Evolutionary conservation across 2,888 invertebrate species (phyloP), one percentile per base, ranked within the genome.

Genomic region (Pedicia rivosa): DNA sequence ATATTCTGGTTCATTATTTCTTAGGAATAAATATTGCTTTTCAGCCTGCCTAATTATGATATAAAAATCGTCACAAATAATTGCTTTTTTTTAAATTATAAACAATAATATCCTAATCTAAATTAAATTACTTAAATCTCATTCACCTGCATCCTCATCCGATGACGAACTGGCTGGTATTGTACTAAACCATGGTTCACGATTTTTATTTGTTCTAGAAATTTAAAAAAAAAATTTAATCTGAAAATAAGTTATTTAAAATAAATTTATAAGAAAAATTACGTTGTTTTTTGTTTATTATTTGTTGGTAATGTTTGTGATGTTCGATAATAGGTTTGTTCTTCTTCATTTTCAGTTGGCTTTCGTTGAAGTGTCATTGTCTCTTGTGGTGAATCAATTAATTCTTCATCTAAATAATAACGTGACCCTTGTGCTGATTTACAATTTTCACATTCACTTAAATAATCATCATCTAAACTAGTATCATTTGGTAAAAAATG

Each of bases 381-480:
- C 55, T 74, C 74, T 40, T 72, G 72, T 19, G 70, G 67, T 31
- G 66, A 56, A 41, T 68, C 64, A 26, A 45, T 52, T 27, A 53
- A 46, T 44, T 72, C 72, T 43, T 69, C 68, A 48, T 70, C 70
- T 44, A 72, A 60, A 52, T 71, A 72, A 50, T 71, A 71, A 43
- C 76, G 69, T 44, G 77, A 75, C 46, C 75, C 75, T 47, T 70
- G 74, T 5, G 78, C 74, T 35, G 78, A 77, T 60, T 83, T 82
- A 62, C 83, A 83, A 64, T 83, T 83, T 60, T 82, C 83, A 59
- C 83, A 83, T 61, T 83, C 83, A 59, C 77, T 81, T 46, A 82
- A 68, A 55, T 80, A 81, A 57, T 81, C 80, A 52, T 80, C 79
- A 34, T 70, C 67, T 37, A 62, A 46, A 36, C 60, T 60, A 15